A percentile compares a stretch with the other conserved stretches of the same genome.
These are phyloP conservation scores for Plestiodon gilberti DNA, from an alignment of 2,113 vertebrate genomes.

Conservation along the genomic window DNA sequence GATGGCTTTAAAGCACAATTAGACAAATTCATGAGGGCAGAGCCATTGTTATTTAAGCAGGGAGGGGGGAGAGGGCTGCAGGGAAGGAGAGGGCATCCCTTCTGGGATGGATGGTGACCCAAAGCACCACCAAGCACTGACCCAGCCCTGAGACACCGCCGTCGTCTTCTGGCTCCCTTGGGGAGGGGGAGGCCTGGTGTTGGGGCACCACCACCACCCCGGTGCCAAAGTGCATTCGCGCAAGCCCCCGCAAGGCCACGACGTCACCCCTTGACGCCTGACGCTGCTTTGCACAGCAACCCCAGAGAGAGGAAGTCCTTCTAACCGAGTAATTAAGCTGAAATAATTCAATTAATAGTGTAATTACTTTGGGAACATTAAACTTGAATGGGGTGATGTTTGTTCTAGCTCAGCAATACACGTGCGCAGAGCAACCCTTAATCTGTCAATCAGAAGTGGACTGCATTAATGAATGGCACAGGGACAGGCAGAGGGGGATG, in stretches of 20 bases:
- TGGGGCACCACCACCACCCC: background rate
- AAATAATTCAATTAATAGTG: constrained; percentile 63
- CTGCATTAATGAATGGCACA: background rate
- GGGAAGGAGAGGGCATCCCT: too few relatives aligned
- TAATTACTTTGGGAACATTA: constrained; percentile 50
- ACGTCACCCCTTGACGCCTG: constrained; percentile 5
- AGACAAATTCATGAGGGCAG: too few relatives aligned
- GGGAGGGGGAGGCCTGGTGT: too few relatives aligned
- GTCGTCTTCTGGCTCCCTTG: background rate
- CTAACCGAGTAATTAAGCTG: constrained; percentile 55
- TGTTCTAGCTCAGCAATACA: background rate
- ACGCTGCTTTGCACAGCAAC: constrained; percentile 26
- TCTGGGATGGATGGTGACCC: too few relatives aligned
- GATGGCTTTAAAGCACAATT: too few relatives aligned
- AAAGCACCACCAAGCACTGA: too few relatives aligned
- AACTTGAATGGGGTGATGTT: constrained; percentile 39
- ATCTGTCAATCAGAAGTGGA: constrained; percentile 11
- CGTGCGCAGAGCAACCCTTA: background rate
- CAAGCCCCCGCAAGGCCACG: background rate
- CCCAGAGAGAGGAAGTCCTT: constrained; percentile 36
- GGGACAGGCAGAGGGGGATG: background rate
- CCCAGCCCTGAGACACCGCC: background rate
- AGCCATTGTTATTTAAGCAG: too few relatives aligned
- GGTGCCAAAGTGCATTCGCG: background rate
- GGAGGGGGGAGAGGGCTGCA: too few relatives aligned